These are phyloP conservation scores for Drosophila lacteicornis DNA, from an alignment of 1,140 invertebrate species.

Conservation along the genomic window DNA sequence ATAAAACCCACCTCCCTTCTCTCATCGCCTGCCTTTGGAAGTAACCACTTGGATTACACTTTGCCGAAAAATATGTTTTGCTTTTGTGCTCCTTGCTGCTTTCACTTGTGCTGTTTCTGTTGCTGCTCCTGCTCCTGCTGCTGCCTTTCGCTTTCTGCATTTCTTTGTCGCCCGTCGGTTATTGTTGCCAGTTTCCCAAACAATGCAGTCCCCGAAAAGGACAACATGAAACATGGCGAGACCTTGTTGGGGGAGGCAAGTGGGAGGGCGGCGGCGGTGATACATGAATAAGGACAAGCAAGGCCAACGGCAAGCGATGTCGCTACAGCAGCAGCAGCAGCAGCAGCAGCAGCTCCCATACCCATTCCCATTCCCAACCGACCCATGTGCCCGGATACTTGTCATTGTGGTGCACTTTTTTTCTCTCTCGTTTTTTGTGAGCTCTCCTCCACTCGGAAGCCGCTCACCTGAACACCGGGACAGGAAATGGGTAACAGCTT, in stretches of 20 bases:
- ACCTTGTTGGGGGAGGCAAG: slow-evolving; percentile 43
- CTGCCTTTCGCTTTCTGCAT: slow-evolving; percentile 30
- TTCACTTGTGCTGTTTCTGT: background rate
- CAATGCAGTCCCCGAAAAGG: slow-evolving; percentile 59
- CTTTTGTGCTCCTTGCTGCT: slow-evolving; percentile 16
- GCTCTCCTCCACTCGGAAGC: slow-evolving; percentile 56
- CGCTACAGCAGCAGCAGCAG: slow-evolving; percentile 6
- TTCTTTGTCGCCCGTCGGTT: slow-evolving; percentile 49
- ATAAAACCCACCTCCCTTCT: slow-evolving; percentile 2
- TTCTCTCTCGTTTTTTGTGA: slow-evolving; percentile 26
- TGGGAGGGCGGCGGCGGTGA: slow-evolving; percentile 5
- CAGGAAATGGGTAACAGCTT: slow-evolving; percentile 65
- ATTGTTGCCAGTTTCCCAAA: slow-evolving; percentile 62
- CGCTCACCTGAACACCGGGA: slow-evolving; percentile 58
- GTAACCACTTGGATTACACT: slow-evolving; percentile 70
- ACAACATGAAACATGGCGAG: slow-evolving; percentile 56
- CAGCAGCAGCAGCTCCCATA: background rate
- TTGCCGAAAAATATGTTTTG: slow-evolving; percentile 54
- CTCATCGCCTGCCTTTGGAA: slow-evolving; percentile 9
- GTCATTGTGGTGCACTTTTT: slow-evolving; percentile 72
- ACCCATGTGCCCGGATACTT: slow-evolving; percentile 17
- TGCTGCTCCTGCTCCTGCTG: background rate
- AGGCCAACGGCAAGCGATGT: slow-evolving; percentile 56
- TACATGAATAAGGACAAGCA: slow-evolving; percentile 66
- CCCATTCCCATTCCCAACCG: background rate